These are phyloP conservation scores for Gymnodraco acuticeps DNA, from an alignment of 2,797 vertebrate species.

Conservation along the genomic window DNA sequence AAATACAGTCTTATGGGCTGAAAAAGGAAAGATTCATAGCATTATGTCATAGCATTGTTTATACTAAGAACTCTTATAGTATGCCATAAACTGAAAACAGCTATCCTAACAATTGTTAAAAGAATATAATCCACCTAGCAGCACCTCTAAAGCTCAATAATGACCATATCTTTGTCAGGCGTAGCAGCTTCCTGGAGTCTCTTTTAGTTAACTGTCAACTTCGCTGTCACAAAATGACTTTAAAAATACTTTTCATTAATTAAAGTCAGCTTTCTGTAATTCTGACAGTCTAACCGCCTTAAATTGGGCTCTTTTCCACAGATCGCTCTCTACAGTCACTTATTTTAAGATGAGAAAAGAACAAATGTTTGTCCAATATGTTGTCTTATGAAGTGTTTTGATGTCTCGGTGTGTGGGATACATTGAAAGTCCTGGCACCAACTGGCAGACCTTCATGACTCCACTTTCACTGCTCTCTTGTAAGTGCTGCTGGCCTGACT, in stretches of 20 bases:
- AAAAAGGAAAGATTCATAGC: not conserved
- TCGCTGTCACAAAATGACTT: no score
- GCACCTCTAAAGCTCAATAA: no score
- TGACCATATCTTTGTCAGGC: no score
- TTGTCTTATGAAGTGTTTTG: not conserved
- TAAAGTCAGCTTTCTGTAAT: not conserved
- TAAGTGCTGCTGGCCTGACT: conserved; percentile 23
- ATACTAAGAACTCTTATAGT: no score
- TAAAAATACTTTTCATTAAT: not conserved
- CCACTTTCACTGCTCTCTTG: conserved; percentile 31
- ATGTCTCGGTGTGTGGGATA: conserved; percentile 12
- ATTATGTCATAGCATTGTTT: no score
- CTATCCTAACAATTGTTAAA: no score
- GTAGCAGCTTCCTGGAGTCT: no score
- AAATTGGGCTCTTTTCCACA: not conserved
- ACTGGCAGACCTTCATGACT: conserved; percentile 7
- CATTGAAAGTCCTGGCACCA: conserved; percentile 17
- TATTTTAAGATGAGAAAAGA: not conserved
- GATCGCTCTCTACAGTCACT: not conserved
- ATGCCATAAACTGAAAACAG: no score
- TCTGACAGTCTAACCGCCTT: not conserved
- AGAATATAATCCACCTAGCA: no score
- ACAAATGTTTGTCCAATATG: not conserved
- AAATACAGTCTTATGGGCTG: not conserved
- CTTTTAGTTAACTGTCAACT: no score